Conservation (phyloP, 2,113 vertebrate species). For the Noturus placidus region DNA sequence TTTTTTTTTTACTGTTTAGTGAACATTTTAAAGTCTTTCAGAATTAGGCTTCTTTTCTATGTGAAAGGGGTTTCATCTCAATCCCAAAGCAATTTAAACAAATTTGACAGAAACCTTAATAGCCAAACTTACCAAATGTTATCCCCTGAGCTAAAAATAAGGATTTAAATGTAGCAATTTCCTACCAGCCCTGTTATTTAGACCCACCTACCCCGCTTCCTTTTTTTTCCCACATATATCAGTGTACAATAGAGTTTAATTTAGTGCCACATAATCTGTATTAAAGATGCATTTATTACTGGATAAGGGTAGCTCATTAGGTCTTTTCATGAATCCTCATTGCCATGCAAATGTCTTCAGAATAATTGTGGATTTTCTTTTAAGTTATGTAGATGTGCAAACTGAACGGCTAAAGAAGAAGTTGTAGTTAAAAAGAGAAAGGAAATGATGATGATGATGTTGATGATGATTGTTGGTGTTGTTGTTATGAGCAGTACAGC, state of each 20-base stretch:
- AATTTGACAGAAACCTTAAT: background rate
- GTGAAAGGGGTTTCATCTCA: background rate
- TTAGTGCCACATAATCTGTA: background rate
- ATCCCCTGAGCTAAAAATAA: background rate
- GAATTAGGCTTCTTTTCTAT: background rate
- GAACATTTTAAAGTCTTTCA: background rate
- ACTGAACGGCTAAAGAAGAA: background rate
- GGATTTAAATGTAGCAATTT: background rate
- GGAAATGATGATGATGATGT: background rate
- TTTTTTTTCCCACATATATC: background rate
- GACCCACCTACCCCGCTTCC: background rate
- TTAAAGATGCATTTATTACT: background rate
- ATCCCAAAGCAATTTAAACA: background rate
- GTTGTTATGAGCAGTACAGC: background rate
- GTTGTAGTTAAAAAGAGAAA: too few species aligned
- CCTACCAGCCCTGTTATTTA: background rate
- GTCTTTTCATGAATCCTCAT: background rate
- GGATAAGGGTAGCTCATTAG: background rate
- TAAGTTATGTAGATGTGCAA: background rate
- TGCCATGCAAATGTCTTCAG: background rate
- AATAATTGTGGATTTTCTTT: background rate
- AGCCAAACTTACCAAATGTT: background rate
- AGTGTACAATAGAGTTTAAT: background rate
- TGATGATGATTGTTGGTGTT: background rate
- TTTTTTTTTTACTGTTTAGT: background rate